Evolutionary conservation across 2,797 vertebrate species (phyloP), one percentile per base, ranked within the genome.

Genomic region (Crocodylus rhombifer): DNA sequence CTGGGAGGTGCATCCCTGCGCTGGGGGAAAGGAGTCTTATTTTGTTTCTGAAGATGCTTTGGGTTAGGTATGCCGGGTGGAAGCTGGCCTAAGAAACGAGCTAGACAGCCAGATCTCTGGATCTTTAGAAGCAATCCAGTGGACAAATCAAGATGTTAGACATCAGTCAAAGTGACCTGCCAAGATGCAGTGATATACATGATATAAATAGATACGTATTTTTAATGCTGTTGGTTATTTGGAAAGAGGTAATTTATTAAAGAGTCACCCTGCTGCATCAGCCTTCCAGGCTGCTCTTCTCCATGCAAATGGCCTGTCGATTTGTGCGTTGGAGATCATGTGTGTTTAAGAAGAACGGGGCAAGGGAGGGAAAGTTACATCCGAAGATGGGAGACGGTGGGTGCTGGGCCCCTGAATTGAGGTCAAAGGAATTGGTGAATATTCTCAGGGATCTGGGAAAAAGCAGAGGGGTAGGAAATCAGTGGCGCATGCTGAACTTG

Each of bases 161-260:
- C 28, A 17, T 23, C 2, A 13, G 25, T 14, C 33, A 12, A 0
- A 1, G 20, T 12, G n/a, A 36, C 10, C 33, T 28, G 65, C 16
- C 1, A 87, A 21, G 87, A 28, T 2, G 55, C 69, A 15, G 82
- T 2, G 4, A 12, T 1, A 77, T 58, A 56, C n/a, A 71, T 7
- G 7, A n/a, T 1, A 36, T 7, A 28, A 16, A 4, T 26, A n/a
- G 0, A 3, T 20, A 12, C 7, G 10, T 2, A 25, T 14, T 15
- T 65, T 16, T 28, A 71, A 67, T 2, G 77, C 82, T 75, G 67
- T 42, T 36, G 69, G 64, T 69, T 71, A 36, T 62, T 82, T 76
- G 13, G 57, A 42, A 42, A 42, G 42, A 42, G 42, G 80, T 92
- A 90, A 94, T 79, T 94, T 94, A 92, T 94, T 90, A 94, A 94